Conservation (phyloP, 2,797 vertebrate species). For the Pachyuromys duprasi region DNA sequence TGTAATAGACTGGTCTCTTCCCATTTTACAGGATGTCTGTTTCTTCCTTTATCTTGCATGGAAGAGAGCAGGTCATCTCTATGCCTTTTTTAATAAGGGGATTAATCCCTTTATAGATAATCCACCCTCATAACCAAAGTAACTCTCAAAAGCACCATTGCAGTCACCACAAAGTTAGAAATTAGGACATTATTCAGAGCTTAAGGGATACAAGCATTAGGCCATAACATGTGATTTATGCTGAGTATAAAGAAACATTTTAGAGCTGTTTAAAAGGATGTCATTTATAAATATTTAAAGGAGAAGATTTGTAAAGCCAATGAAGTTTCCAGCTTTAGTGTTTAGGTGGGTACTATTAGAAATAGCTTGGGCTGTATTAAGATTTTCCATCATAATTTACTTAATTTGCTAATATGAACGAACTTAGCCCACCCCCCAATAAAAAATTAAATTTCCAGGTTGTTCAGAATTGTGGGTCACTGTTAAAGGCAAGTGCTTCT, state of each 20-base stretch:
- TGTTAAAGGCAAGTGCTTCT: slow-evolving; percentile 27
- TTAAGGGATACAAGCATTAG: neutral
- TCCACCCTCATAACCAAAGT: neutral
- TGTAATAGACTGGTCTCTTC: neutral
- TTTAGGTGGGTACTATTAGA: neutral
- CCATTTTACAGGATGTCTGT: neutral
- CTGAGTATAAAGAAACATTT: neutral
- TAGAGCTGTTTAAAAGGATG: neutral
- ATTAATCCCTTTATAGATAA: neutral
- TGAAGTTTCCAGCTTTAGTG: slow-evolving; percentile 31
- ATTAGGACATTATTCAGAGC: neutral
- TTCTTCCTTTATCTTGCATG: neutral
- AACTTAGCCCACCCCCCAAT: neutral
- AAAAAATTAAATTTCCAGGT: neutral
- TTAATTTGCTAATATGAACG: slow-evolving; percentile 36
- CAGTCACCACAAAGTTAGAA: neutral
- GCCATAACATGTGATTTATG: neutral
- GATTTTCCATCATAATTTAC: slow-evolving; percentile 1
- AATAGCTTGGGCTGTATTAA: neutral
- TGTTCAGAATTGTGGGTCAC: neutral
- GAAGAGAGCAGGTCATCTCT: neutral
- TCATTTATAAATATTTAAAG: neutral
- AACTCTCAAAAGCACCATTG: neutral
- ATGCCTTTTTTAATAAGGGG: neutral
- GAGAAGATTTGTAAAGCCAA: neutral